phyloP scores from a whole-genome alignment of 2,888 invertebrate genomes.

The Noctua janthina region DNA sequence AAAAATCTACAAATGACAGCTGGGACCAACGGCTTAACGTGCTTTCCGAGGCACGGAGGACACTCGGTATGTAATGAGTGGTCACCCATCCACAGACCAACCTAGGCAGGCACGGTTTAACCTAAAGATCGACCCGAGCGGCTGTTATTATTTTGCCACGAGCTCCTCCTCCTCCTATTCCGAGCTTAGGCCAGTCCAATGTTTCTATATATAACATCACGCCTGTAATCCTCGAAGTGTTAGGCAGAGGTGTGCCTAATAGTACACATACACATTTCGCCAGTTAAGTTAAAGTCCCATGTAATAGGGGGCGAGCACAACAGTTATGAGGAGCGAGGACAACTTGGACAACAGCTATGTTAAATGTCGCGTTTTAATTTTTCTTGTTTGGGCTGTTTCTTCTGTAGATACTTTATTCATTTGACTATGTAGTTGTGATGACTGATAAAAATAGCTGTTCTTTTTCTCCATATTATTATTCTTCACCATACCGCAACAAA shows the following conservation, averaged over 20 bases:
- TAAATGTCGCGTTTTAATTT: neutral
- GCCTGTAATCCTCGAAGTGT: neutral
- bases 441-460: constrained; percentile 4
- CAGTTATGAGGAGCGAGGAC: neutral
- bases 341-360: neutral
- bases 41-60: no score
- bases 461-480: constrained; percentile 3
- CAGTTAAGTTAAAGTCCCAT: neutral
- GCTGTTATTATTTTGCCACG: no score
- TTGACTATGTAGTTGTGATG: no score
- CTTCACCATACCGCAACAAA: constrained; percentile 41
- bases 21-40: no score
- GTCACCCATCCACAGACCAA: no score
- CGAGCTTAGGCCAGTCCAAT: neutral
- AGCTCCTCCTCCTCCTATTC: no score
- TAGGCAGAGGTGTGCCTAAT: neutral
- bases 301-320: neutral
- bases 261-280: neutral
- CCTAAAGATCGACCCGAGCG: no score
- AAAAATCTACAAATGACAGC: no score
- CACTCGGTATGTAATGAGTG: no score
- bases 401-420: neutral
- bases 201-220: neutral
- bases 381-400: neutral
- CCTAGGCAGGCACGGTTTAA: no score